Evolutionary conservation across 2,113 vertebrate genomes (phyloP).

Genomic region (Charina bottae): DNA sequence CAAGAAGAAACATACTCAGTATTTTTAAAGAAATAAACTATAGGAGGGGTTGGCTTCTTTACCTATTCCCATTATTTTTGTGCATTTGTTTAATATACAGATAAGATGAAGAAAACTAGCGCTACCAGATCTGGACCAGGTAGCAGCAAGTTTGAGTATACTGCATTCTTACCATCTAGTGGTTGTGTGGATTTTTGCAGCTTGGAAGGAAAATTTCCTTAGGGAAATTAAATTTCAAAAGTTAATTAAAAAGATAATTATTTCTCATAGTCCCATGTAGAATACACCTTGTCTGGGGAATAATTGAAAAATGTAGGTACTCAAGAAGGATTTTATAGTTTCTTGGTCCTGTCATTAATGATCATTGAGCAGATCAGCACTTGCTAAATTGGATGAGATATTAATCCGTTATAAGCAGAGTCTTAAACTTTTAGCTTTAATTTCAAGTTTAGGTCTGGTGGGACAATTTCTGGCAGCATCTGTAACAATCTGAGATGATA

Average conservation of each 20-base stretch:
- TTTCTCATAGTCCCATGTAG: neutral
- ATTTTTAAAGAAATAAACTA: neutral
- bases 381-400: constrained; percentile 7
- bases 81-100: neutral
- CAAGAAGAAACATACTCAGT: neutral
- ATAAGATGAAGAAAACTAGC: neutral
- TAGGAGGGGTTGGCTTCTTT: neutral
- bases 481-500: neutral
- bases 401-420: constrained; percentile 24
- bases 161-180: neutral
- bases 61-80: neutral
- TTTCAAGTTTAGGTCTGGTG: neutral
- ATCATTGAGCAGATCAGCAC: neutral
- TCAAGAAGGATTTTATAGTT: neutral
- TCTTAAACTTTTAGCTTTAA: constrained; percentile 18
- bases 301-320: neutral
- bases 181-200: neutral
- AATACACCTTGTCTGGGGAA: neutral
- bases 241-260: neutral
- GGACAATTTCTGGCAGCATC: neutral
- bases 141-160: neutral
- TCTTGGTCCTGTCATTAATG: neutral
- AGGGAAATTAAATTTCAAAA: neutral
- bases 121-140: neutral
- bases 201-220: neutral